phyloP scores from a whole-genome alignment of 2,797 vertebrate species.

The Gallinago solitaria region DNA sequence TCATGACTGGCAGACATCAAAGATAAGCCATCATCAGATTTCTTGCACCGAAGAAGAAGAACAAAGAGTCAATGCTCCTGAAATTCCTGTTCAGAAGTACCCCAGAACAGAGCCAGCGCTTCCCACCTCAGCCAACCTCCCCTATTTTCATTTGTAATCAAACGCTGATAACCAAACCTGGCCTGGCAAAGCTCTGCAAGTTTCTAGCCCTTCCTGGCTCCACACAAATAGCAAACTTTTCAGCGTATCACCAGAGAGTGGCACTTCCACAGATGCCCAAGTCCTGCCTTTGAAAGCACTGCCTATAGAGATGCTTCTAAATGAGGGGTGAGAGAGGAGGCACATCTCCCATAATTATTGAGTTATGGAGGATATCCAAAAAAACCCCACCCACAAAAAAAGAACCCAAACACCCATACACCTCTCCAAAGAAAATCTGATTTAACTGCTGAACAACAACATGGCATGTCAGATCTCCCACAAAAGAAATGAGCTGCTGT shows the following conservation, averaged over 20 bases:
- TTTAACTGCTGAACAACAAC: neutral
- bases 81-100: slow-evolving; percentile 63
- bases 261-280: neutral
- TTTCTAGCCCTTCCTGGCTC: neutral
- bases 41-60: slow-evolving; percentile 43
- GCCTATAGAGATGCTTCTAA: neutral
- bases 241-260: neutral
- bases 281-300: neutral
- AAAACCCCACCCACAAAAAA: too few species aligned
- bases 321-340: rapidly evolving
- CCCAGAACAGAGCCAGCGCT: slow-evolving; percentile 42
- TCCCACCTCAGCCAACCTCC: slow-evolving; percentile 51
- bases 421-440: neutral
- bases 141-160: slow-evolving; percentile 50
- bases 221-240: neutral
- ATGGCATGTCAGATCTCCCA: neutral
- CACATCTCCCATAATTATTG: neutral
- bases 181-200: slow-evolving; percentile 3
- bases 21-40: slow-evolving; percentile 50
- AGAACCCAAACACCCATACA: neutral
- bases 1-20: slow-evolving; percentile 40
- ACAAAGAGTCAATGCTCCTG: slow-evolving; percentile 55
- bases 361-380: neutral
- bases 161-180: slow-evolving; percentile 28
- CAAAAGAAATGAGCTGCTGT: neutral